Conservation (phyloP, 2,797 vertebrate species). For the Cuculus canorus region DNA sequence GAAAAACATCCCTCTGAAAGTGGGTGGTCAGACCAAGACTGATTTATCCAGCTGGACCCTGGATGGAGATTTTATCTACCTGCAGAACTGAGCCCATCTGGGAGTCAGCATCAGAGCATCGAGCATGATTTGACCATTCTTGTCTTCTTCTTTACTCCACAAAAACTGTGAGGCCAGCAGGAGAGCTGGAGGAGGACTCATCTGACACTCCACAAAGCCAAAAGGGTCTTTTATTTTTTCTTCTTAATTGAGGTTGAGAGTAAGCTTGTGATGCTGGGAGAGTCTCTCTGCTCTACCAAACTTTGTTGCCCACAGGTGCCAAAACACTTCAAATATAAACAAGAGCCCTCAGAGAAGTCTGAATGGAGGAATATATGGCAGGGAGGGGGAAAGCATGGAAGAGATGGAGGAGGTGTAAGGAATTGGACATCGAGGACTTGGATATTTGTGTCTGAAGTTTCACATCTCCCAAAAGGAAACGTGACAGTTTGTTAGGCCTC, state of each 20-base stretch:
- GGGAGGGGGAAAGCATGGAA: background rate
- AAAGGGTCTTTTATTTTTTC: background rate
- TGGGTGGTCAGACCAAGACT: background rate
- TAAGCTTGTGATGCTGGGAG: background rate
- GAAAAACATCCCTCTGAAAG: background rate
- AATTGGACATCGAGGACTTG: background rate
- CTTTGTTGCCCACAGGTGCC: background rate
- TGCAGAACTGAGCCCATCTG: background rate
- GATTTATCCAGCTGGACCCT: background rate
- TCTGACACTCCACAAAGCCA: background rate
- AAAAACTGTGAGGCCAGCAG: background rate
- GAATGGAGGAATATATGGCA: background rate
- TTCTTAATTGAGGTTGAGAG: background rate
- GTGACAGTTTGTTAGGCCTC: background rate
- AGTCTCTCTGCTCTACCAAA: background rate
- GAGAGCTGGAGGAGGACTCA: background rate
- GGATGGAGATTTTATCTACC: background rate
- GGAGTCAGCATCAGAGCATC: background rate
- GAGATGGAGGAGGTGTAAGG: accelerated
- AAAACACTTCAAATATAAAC: background rate
- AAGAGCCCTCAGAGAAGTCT: background rate
- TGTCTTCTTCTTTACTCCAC: background rate
- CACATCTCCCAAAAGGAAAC: background rate
- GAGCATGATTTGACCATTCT: background rate
- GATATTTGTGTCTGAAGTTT: background rate